Evolutionary conservation across 2,888 invertebrate species (phyloP).

Genomic region (Epinotia ramella): DNA sequence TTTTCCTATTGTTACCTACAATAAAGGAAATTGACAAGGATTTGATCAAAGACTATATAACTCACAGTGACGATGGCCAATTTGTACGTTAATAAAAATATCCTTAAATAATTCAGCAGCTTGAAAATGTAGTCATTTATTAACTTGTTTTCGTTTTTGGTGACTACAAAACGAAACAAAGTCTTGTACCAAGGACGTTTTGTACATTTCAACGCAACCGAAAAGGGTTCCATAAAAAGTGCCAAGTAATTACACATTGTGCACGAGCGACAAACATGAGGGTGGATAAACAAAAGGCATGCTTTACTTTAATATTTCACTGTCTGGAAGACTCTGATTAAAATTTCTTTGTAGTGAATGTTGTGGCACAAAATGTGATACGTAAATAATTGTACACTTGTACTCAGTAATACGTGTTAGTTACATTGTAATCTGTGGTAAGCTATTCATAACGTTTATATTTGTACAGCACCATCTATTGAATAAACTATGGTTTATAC

Average conservation of each 20-base stretch:
- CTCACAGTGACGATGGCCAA: too few species aligned
- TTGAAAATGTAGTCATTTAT: not conserved
- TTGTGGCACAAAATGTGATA: not conserved
- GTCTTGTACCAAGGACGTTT: slow-evolving; percentile 19
- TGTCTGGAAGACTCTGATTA: slow-evolving; percentile 54
- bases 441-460: too few species aligned
- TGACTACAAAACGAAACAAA: slow-evolving; percentile 26
- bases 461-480: too few species aligned
- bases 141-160: not conserved
- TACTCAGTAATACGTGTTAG: not conserved
- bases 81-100: too few species aligned
- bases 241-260: slow-evolving; percentile 72
- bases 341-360: slow-evolving; percentile 38
- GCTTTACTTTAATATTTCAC: slow-evolving; percentile 79
- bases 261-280: slow-evolving; percentile 55
- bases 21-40: too few species aligned
- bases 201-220: slow-evolving; percentile 40
- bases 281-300: slow-evolving; percentile 67
- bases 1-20: too few species aligned
- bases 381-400: not conserved
- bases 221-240: slow-evolving; percentile 61
- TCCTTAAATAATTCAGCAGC: not conserved
- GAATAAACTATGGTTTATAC: too few species aligned
- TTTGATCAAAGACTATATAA: too few species aligned
- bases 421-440: too few species aligned